Percentiles rank a stretch among this genome's conserved stretches.
Evolutionary conservation across 35 echinoderm and acorn worm genomes (phyloP).

Genomic region (Patiria miniata): DNA sequence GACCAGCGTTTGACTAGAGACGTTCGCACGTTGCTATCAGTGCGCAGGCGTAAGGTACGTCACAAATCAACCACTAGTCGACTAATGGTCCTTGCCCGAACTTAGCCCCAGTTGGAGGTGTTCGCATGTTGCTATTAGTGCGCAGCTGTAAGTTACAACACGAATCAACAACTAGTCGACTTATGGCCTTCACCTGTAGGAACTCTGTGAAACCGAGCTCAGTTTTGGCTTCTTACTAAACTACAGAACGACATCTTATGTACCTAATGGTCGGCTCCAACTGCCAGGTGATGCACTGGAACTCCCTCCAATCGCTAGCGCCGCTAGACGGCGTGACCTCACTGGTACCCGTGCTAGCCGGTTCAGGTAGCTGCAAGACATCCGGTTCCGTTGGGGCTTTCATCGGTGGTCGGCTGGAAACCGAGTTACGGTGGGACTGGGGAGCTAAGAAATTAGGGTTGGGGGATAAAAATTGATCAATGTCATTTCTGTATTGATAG

Average conservation of each 20-base stretch:
- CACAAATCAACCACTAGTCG: too few relatives aligned
- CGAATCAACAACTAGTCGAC: too few relatives aligned
- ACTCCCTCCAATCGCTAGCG: constrained; percentile 65
- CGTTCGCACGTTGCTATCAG: too few relatives aligned
- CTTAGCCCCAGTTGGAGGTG: too few relatives aligned
- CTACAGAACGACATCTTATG: not conserved
- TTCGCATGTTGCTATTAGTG: too few relatives aligned
- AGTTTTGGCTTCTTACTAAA: not conserved
- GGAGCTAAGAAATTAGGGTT: not conserved
- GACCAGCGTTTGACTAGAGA: too few relatives aligned
- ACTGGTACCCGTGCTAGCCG: not conserved
- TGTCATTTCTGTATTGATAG: too few relatives aligned
- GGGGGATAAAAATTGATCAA: not conserved
- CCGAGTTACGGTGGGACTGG: constrained; percentile 10
- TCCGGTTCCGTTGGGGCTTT: not conserved
- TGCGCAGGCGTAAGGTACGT: too few relatives aligned
- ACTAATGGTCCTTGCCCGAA: too few relatives aligned
- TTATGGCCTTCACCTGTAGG: too few relatives aligned
- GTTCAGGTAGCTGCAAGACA: not conserved
- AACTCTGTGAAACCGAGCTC: too few relatives aligned
- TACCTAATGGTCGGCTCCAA: constrained; percentile 97
- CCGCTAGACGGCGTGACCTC: constrained; percentile 34
- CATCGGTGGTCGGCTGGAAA: not conserved
- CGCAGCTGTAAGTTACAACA: too few relatives aligned
- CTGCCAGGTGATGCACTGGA: constrained; percentile 96